Base-by-base conservation (phyloP, 1,140 invertebrate species). In the Hylaeus volcanicus region DNA sequence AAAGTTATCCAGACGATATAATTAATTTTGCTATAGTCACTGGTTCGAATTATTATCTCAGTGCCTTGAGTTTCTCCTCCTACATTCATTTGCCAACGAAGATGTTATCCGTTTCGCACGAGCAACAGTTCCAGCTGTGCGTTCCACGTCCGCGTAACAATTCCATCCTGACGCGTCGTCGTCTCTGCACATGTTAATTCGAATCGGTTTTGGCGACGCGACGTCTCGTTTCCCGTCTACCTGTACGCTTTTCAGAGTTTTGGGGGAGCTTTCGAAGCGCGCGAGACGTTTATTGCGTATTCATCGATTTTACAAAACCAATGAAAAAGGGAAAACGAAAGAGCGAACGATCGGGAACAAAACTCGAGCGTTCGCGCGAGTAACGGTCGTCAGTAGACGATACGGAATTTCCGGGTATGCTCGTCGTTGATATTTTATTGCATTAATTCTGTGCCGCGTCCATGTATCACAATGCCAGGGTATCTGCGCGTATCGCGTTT, bases 401-500 rank as follows among this genome's bases (percentile, higher is more conserved):
- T n/a, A 9, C 9, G 26, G 26, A 64, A 64, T 70, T 56, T 56
- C 58, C 66, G 15, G 15, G 15, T 12, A 43, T 15, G 26, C n/a
- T 63, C n/a, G 15, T 68, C 63, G 79, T 64, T 77, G 65, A 76
- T 81, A 71, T 81, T 81, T 81, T 81, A 81, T 81, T 77, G 74
- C 66, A 81, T 77, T 81, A 77, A 81, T 81, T 81, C 66, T 56
- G 56, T 4, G 56, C 48, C 39, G n/a, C 26, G 53, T 64, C 64
- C 79, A 69, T 81, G 65, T 15, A 68, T 81, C 79, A 81, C 77
- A 70, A 64, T 51, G 11, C 11, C n/a, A 48, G 1, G n/a, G 48
- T 81, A 81, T 76, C 79, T 74, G 43, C 51, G 41, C 55, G n/a
- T 64, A 79, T 65, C 70, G 45, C 15, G 64, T 37, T 26, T 37